These are phyloP conservation scores for Panonychus citri DNA, from an alignment of 1,140 invertebrate species.

Conservation along the genomic window DNA sequence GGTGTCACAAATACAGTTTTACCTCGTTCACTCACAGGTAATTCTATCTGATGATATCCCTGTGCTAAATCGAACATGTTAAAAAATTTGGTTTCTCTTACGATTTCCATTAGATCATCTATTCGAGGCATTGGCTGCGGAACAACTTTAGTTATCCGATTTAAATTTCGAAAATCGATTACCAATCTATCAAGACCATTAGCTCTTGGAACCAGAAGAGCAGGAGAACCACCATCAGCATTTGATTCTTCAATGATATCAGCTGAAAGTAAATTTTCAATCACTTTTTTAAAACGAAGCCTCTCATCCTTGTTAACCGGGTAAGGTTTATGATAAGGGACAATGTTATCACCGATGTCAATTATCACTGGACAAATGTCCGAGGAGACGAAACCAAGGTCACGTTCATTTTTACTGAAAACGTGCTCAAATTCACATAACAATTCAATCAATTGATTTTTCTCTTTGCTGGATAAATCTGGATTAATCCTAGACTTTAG, in stretches of 20 bases:
- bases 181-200: constrained; percentile 25
- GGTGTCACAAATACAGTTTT: constrained; percentile 23
- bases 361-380: not conserved
- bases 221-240: not conserved
- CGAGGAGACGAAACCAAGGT: not conserved
- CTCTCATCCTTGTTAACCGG: not conserved
- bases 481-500: too few species aligned
- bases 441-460: not conserved
- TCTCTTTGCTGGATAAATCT: not conserved
- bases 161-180: constrained; percentile 26
- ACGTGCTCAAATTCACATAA: not conserved
- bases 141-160: constrained; percentile 22
- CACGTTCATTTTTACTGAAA: not conserved
- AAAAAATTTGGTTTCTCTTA: not conserved
- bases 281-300: not conserved
- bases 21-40: not conserved
- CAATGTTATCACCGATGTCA: not conserved
- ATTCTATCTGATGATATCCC: constrained; percentile 10
- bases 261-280: not conserved
- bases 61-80: constrained; percentile 4
- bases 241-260: not conserved
- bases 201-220: constrained; percentile 23
- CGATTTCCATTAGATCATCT: not conserved
- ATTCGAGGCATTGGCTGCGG: constrained; percentile 29
- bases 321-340: not conserved